Evolutionary conservation across 2,888 invertebrate species (phyloP).

Genomic region (Polydrusus cervinus): DNA sequence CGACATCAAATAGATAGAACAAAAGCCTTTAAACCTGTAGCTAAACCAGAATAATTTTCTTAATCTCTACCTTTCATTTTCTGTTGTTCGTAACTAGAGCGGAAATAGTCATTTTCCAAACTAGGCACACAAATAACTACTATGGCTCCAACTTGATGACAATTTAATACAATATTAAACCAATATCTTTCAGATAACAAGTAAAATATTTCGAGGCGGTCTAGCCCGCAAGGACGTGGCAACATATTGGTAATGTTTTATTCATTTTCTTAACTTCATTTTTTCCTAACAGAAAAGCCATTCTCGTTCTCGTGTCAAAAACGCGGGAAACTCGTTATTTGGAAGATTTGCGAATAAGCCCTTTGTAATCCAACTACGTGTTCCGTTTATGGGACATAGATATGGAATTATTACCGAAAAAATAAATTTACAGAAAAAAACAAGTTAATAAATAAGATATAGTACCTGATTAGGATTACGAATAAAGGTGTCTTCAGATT

Average conservation of each 20-base stretch:
- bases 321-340: not conserved
- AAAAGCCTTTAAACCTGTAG: too few species aligned
- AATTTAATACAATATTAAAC: too few species aligned
- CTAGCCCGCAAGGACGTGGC: not conserved
- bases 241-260: slow-evolving; percentile 3
- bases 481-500: too few species aligned
- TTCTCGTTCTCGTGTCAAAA: not conserved
- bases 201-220: not conserved
- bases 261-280: not conserved
- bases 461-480: too few species aligned
- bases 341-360: not conserved
- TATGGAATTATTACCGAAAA: not conserved
- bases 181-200: too few species aligned
- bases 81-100: too few species aligned
- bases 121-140: too few species aligned
- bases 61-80: too few species aligned
- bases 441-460: not conserved
- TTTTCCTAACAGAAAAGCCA: not conserved
- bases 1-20: too few species aligned
- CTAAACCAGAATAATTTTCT: too few species aligned
- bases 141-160: too few species aligned
- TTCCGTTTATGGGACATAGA: not conserved
- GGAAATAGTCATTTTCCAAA: too few species aligned
- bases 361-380: not conserved
- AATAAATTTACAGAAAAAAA: not conserved